A percentile compares a stretch with the other conserved stretches of the same genome.
These are phyloP conservation scores for Neopipo cinnamomea DNA, from an alignment of 2,113 vertebrate genomes.

Conservation along the genomic window DNA sequence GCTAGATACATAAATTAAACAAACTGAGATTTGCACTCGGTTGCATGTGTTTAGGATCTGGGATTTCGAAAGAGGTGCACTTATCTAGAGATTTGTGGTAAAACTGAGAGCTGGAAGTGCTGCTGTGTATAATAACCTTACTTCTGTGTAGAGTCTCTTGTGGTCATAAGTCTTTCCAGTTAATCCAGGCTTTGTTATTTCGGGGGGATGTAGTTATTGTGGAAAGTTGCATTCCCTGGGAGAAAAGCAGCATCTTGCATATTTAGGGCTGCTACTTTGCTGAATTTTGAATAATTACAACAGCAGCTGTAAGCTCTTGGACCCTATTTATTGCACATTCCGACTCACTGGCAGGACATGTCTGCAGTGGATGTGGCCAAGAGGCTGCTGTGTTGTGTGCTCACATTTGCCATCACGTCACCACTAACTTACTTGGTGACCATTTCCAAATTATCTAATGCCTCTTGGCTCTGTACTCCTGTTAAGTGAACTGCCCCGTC, in stretches of 20 bases:
- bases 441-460: neutral
- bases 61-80: constrained; percentile 33
- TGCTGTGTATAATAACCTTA: neutral
- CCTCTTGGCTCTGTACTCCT: neutral
- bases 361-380: neutral
- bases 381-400: neutral
- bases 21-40: neutral
- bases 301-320: neutral
- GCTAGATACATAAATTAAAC: constrained; percentile 25
- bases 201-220: neutral
- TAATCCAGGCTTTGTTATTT: constrained; percentile 41
- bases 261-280: neutral
- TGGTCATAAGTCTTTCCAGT: neutral
- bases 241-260: neutral
- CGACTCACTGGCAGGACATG: neutral
- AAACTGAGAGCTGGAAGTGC: neutral
- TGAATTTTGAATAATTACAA: neutral
- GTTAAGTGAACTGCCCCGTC: neutral
- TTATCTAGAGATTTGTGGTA: constrained; percentile 45
- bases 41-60: constrained; percentile 14
- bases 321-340: neutral
- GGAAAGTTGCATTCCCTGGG: neutral
- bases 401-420: neutral
- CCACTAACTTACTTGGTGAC: neutral
- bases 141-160: constrained; percentile 21